Percentiles rank a stretch among this genome's conserved stretches.
Evolutionary conservation across 2,797 vertebrate genomes (phyloP).

Genomic region (Coluber constrictor): DNA sequence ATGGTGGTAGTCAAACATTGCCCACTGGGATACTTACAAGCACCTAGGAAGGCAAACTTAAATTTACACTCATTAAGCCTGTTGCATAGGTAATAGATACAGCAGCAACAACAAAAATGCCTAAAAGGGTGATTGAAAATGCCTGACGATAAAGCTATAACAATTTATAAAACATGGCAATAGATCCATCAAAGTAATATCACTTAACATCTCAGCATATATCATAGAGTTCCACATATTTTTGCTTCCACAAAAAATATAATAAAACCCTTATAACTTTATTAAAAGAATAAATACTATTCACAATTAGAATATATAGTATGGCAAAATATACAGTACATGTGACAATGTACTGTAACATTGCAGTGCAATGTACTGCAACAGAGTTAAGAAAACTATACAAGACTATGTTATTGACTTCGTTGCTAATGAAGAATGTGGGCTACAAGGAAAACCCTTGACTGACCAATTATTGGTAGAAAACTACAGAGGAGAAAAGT

Average conservation of each 20-base stretch:
- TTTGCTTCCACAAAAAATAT: background rate
- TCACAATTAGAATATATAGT: background rate
- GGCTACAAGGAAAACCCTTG: background rate
- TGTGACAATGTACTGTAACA: background rate
- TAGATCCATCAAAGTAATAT: background rate
- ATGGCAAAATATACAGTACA: background rate
- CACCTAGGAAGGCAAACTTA: conserved; percentile 7
- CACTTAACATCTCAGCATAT: background rate
- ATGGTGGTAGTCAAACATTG: conserved; percentile 70
- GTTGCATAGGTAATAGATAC: background rate
- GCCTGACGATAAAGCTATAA: background rate
- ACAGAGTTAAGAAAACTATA: background rate
- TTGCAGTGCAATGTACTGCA: background rate
- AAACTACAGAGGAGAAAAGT: background rate
- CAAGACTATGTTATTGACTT: background rate
- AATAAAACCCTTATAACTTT: background rate
- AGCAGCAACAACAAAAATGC: background rate
- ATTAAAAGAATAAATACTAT: background rate
- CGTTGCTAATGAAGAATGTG: background rate
- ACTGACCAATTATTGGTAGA: background rate
- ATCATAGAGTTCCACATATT: background rate
- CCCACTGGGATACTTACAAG: background rate
- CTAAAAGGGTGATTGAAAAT: background rate
- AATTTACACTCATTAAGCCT: conserved; percentile 17
- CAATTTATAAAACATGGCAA: background rate